Evolutionary conservation across 64 coral and sea anemone species (phyloP).

Genomic region (Cladopsammia gracilis): DNA sequence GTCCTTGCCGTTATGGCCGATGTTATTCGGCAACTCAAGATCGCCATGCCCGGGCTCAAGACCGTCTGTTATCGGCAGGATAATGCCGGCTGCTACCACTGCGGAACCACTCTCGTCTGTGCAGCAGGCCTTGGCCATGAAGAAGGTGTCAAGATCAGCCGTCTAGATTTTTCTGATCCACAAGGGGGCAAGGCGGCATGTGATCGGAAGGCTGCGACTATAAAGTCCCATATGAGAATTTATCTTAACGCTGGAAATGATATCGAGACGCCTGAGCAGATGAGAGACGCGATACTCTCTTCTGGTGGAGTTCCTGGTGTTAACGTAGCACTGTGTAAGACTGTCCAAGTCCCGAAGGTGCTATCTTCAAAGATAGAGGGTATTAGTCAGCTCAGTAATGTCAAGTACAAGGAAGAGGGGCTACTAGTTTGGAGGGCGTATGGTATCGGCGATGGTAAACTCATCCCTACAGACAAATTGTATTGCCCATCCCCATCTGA

Average conservation of each 20-base stretch:
- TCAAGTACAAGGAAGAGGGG: too few species aligned
- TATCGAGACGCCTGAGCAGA: conserved; percentile 35
- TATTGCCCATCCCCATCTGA: too few species aligned
- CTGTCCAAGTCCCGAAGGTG: too few species aligned
- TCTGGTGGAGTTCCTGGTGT: too few species aligned
- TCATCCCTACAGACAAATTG: too few species aligned
- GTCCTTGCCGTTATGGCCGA: neutral
- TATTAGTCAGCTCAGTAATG: too few species aligned
- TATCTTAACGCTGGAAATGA: conserved; percentile 55
- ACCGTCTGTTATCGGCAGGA: conserved; percentile 38
- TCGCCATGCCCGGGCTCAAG: neutral
- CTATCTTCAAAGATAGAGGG: too few species aligned
- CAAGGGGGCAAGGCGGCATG: conserved; percentile 61
- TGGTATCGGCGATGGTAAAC: too few species aligned
- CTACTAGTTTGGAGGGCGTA: too few species aligned
- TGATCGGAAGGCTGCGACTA: conserved; percentile 55
- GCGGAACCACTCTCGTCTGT: conserved; percentile 45
- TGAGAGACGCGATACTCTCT: conserved; percentile 18
- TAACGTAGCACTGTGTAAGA: too few species aligned
- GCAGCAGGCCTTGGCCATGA: conserved; percentile 31
- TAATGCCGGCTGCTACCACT: conserved; percentile 36
- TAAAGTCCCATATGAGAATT: conserved; percentile 52
- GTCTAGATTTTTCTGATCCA: conserved; percentile 68
- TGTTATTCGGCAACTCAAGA: conserved; percentile 17
- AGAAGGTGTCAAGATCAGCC: conserved; percentile 51